Base-by-base conservation (phyloP, 2,113 vertebrate genomes). In the Furnarius figulus region DNA sequence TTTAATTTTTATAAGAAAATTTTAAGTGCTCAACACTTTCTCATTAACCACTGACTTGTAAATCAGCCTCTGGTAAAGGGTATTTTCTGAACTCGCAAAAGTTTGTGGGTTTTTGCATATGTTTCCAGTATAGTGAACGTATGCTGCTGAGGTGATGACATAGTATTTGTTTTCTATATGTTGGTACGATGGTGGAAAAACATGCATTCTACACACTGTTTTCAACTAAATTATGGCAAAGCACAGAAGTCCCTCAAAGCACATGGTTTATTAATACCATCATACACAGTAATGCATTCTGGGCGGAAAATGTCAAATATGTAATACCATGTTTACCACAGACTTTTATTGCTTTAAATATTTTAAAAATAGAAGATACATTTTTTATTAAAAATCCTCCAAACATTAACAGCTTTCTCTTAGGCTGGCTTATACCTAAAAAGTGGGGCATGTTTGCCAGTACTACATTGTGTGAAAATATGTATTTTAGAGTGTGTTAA, bases 191-290 rank as follows among this genome's bases (percentile, higher is more conserved):
- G 70, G 62, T 85, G 83, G 89, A 90, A 97, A 97, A 97, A 96
- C 68, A 79, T 10, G 12, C 55, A 82, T 95, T 83, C 89, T 93
- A 93, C 62, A 86, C 46, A 18, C 87, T 95, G 73, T 97, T 97
- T 97, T 97, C 92, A 88, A 97, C 92, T 97, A 97, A 96, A 98
- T 98, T 97, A 97, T 67, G 89, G 93, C 87, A 95, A 90, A 97
- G 81, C 91, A 93, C 80, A 90, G 91, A 93, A 95, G 91, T 95
- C 97, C 97, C 96, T 94, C 90, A 96, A 96, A 97, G 90, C 95
- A 95, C 91, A 97, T 97, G 96, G 96, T 97, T 98, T 98, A 98
- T 98, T 98, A 98, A 98, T 97, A 97, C 84, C 77, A 87, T 95
- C 65, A 7, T 95, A 92, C 85, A 73, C 95, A 82, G 77, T 97